Percentiles rank a stretch among this genome's conserved stretches.
Conservation (phyloP, 2,888 invertebrate species). For the Temnothorax rugatulus region DNA sequence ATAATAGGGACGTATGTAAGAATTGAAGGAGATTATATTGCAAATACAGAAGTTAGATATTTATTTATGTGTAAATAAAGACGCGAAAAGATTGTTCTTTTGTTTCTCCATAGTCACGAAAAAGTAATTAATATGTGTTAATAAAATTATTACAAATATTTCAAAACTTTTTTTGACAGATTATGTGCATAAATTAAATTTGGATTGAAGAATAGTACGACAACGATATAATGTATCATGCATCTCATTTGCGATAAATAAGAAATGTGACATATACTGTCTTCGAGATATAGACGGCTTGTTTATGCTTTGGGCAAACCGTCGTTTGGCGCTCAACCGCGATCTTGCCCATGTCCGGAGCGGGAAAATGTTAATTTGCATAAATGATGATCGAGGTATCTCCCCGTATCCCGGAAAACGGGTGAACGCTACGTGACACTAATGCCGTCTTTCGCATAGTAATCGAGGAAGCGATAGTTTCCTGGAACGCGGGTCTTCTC, state of each 20-base stretch:
- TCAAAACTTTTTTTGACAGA: background rate
- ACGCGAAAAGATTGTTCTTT: background rate
- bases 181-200: background rate
- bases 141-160: constrained; percentile 19
- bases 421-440: constrained; percentile 43
- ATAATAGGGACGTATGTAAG: background rate
- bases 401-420: constrained; percentile 46
- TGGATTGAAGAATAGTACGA: background rate
- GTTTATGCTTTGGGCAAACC: constrained; percentile 46
- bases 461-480: constrained; percentile 52
- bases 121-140: background rate
- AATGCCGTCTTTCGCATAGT: constrained; percentile 49
- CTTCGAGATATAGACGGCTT: background rate
- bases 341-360: constrained; percentile 19
- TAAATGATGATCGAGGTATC: constrained; percentile 45
- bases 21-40: background rate
- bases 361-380: constrained; percentile 49
- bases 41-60: background rate
- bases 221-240: background rate
- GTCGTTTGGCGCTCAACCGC: constrained; percentile 19
- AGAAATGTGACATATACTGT: background rate
- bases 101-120: background rate
- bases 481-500: constrained; percentile 53
- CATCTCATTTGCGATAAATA: background rate
- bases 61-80: background rate